Conservation (phyloP, 2,797 vertebrate species). For the Rhyacichthys aspro region DNA sequence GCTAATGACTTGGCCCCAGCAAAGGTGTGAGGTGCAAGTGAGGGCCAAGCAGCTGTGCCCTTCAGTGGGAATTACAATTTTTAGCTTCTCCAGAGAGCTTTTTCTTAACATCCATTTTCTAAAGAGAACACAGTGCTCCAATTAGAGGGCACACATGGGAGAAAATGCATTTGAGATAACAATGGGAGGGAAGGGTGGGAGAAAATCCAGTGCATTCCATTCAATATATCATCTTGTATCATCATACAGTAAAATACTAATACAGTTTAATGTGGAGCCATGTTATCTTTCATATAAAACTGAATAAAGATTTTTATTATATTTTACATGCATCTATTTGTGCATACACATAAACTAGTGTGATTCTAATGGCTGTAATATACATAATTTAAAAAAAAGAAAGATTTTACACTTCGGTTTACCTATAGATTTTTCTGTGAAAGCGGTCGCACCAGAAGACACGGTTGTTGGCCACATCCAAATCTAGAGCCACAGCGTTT, state of each 20-base stretch:
- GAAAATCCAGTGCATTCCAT: background rate
- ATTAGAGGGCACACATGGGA: constrained; percentile 64
- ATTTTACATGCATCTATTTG: no score
- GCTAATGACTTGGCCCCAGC: constrained; percentile 58
- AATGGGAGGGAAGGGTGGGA: constrained; percentile 27
- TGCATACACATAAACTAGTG: no score
- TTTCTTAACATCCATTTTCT: constrained; percentile 62
- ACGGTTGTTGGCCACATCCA: constrained; percentile 92
- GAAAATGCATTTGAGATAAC: constrained; percentile 38
- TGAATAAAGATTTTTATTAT: background rate
- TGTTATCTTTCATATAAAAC: background rate
- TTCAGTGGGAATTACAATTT: constrained; percentile 53
- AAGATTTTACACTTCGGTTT: no score
- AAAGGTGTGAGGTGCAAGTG: constrained; percentile 48
- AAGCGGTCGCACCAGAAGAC: constrained; percentile 98
- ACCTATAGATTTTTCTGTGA: constrained; percentile 97
- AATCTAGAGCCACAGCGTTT: constrained; percentile 92
- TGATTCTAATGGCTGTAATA: background rate
- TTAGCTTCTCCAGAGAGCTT: constrained; percentile 46
- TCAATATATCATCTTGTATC: background rate
- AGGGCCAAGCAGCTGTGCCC: constrained; percentile 36
- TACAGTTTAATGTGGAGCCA: constrained; percentile 1
- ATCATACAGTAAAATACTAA: constrained; percentile 1
- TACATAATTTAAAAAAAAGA: no score
- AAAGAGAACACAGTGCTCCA: constrained; percentile 68